phyloP scores from a whole-genome alignment of 2,888 invertebrate species.

The Stictocephala bisonia region DNA sequence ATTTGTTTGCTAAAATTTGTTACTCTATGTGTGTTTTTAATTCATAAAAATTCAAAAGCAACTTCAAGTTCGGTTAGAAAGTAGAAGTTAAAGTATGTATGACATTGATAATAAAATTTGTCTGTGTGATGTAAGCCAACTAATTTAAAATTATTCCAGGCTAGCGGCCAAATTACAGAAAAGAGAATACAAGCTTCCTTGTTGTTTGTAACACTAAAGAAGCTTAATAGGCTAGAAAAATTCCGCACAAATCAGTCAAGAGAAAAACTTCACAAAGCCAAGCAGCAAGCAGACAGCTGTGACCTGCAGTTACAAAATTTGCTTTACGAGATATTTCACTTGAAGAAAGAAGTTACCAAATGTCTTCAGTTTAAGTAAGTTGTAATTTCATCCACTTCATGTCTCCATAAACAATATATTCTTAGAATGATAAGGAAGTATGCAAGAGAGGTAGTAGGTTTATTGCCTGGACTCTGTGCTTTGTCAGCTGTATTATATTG shows the following conservation, averaged over 20 bases:
- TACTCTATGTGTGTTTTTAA: not conserved
- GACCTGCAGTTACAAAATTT: conserved; percentile 93
- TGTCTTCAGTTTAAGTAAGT: conserved; percentile 91
- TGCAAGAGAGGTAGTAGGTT: too few relatives aligned
- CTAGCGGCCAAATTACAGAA: conserved; percentile 67
- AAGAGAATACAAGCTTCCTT: conserved; percentile 80
- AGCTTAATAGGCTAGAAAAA: conserved; percentile 91
- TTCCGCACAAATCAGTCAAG: conserved; percentile 85
- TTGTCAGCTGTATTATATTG: too few relatives aligned
- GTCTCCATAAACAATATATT: too few relatives aligned
- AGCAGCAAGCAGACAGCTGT: conserved; percentile 89
- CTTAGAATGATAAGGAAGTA: too few relatives aligned
- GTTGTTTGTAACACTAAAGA: conserved; percentile 85
- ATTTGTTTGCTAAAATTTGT: not conserved
- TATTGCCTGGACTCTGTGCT: too few relatives aligned
- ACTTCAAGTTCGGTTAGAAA: not conserved
- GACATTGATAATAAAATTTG: not conserved
- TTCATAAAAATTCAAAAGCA: not conserved
- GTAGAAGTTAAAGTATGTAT: not conserved
- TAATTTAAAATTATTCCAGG: conserved; percentile 51
- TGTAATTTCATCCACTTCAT: too few relatives aligned
- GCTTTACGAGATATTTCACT: conserved; percentile 92
- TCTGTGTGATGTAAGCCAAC: not conserved
- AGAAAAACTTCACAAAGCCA: conserved; percentile 84
- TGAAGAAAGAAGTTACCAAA: conserved; percentile 94